Evolutionary conservation across 2,113 vertebrate species (phyloP), one percentile per base, ranked within the genome.

Genomic region (Melanocharis versteri): DNA sequence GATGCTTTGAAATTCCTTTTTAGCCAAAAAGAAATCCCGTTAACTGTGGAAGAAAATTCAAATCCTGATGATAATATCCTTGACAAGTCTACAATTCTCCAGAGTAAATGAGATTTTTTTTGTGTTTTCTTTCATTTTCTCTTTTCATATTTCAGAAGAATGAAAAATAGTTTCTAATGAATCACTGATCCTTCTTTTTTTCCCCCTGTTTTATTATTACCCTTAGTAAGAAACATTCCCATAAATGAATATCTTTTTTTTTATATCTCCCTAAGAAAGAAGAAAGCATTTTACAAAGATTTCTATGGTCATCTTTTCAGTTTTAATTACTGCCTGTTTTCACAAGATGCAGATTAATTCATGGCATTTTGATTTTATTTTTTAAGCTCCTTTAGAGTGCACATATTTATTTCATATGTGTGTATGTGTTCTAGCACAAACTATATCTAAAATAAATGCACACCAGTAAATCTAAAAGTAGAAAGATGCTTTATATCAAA

Each of bases 41-140:
- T 95, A 96, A 82, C 56, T 68, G 83, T 87, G 81, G 71, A 87
- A 95, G 60, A 82, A 95, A 96, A 95, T 85, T 95, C 61, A 93
- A 89, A 93, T 87, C 72, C 86, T 95, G 77, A 79, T 95, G 69
- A 94, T 91, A 87, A 89, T 89, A 95, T 92, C 58, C 92, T 89
- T 92, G 91, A 87, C 83, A 92, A 90, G 72, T 73, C 58, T 75
- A 56, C 78, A 60, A 60, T 91, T 89, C 80, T 88, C 80, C 33
- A 21, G 51, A 84, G 26, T 87, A 94, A 93, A 95, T 94, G 83
- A 91, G 87, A 95, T 94, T 95, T 90, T 78, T 78, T 64, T 37
- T 94, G 13, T 94, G 73, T 84, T 96, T 94, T 96, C 73, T 96
- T 91, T 89, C 85, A 85, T 77, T 79, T 96, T 94, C 53, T 83